Conservation (phyloP, 2,888 invertebrate genomes). For the Megamerina dolium region DNA sequence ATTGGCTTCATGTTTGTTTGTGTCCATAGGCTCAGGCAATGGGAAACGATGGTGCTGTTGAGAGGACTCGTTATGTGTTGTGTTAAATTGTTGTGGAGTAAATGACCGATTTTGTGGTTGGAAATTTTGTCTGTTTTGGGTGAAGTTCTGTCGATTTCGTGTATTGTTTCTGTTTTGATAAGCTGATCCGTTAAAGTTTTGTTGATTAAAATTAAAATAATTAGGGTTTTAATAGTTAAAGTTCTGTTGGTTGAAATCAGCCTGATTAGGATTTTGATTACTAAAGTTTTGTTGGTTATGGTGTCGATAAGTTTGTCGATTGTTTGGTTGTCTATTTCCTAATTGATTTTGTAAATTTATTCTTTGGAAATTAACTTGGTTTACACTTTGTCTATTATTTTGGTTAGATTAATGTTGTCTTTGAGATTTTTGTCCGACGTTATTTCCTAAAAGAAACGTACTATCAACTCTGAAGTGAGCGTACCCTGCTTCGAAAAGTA, state of each 20-base stretch:
- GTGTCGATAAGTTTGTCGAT: too few species aligned
- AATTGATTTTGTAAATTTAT: too few species aligned
- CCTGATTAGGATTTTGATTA: slow-evolving; percentile 4
- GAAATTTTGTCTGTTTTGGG: slow-evolving; percentile 8
- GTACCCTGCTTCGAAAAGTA: slow-evolving; percentile 6
- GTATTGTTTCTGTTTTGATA: too few species aligned
- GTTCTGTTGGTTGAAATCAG: slow-evolving; percentile 4
- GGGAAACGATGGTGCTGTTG: too few species aligned
- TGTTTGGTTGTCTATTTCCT: too few species aligned
- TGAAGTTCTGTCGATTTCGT: too few species aligned
- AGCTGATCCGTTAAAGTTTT: too few species aligned
- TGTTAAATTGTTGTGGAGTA: slow-evolving; percentile 3
- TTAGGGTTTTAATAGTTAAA: slow-evolving; percentile 1
- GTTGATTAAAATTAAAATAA: slow-evolving; percentile 1
- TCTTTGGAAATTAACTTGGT: background rate
- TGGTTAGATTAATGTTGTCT: slow-evolving; percentile 22
- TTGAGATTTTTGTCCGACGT: background rate
- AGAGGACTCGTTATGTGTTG: too few species aligned
- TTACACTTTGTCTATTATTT: background rate
- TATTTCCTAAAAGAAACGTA: too few species aligned
- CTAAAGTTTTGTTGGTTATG: slow-evolving; percentile 23
- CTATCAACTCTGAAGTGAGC: background rate
- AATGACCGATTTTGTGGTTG: slow-evolving; percentile 8
- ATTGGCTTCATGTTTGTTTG: too few species aligned
- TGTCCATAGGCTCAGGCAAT: too few species aligned